Evolutionary conservation across 2,888 invertebrate species (phyloP).

Genomic region (Punctoribates punctum): DNA sequence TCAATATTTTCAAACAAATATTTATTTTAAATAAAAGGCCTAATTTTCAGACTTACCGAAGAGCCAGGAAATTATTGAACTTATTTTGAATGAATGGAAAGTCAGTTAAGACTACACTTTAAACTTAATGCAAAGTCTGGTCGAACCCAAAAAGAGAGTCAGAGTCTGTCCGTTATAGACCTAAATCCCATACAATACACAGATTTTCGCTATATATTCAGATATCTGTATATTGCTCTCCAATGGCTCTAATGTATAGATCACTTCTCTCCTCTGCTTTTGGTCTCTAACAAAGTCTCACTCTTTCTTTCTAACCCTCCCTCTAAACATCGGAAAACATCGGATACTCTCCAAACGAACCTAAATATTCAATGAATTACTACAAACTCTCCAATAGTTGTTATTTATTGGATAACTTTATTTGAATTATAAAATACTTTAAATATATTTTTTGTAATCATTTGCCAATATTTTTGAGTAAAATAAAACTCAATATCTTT

Average conservation of each 20-base stretch:
- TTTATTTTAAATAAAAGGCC: no score
- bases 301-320: not conserved
- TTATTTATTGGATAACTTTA: no score
- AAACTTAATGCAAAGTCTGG: not conserved
- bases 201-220: not conserved
- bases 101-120: conserved; percentile 2
- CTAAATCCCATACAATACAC: not conserved
- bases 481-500: no score
- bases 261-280: not conserved
- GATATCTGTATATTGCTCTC: no score
- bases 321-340: not conserved
- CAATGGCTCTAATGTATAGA: no score
- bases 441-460: no score
- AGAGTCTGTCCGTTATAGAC: conserved; percentile 15
- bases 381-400: no score
- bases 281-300: not conserved
- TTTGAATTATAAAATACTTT: no score
- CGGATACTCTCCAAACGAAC: not conserved
- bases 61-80: conserved; percentile 13
- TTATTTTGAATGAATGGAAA: not conserved
- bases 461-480: no score
- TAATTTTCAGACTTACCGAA: not conserved
- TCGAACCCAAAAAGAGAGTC: not conserved
- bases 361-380: no score
- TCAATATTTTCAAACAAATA: no score